phyloP scores from a whole-genome alignment of 2,797 vertebrate species.

The Galago senegalensis region DNA sequence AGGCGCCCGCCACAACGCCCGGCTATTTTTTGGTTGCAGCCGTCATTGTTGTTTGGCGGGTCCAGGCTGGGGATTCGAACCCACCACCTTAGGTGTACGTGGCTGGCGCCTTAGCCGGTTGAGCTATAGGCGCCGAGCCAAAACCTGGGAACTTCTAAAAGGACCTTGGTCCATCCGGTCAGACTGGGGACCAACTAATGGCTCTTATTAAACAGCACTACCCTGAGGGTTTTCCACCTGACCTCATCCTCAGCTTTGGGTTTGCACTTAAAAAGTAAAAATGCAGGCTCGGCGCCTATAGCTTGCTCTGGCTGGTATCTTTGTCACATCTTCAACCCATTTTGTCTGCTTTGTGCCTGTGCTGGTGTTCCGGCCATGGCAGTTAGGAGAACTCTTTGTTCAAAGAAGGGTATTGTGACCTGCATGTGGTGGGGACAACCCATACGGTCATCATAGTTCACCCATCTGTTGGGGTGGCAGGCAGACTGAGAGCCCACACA shows the following conservation, averaged over 20 bases:
- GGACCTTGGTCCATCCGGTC: background rate
- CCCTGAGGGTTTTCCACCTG: background rate
- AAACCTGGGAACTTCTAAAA: fast-evolving
- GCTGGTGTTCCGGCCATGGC: fast-evolving
- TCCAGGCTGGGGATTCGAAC: too few species aligned
- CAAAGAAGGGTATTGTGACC: background rate
- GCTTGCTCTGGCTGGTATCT: background rate
- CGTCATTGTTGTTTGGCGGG: too few species aligned
- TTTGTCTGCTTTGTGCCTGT: background rate
- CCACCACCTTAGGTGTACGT: too few species aligned
- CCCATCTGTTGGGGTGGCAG: background rate
- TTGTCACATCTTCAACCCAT: too few species aligned
- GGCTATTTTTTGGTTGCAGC: too few species aligned
- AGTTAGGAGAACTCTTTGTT: background rate
- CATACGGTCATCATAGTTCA: background rate
- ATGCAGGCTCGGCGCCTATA: too few species aligned
- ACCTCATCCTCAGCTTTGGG: background rate
- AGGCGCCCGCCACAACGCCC: too few species aligned
- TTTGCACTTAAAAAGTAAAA: background rate
- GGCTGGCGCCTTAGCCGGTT: too few species aligned
- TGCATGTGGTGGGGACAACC: background rate
- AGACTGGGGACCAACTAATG: too few species aligned
- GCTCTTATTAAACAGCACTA: too few species aligned
- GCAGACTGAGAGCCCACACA: fast-evolving
- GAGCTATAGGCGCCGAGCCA: too few species aligned